Evolutionary conservation across 2,797 vertebrate genomes (phyloP).

Genomic region (Poeciliopsis turneri): DNA sequence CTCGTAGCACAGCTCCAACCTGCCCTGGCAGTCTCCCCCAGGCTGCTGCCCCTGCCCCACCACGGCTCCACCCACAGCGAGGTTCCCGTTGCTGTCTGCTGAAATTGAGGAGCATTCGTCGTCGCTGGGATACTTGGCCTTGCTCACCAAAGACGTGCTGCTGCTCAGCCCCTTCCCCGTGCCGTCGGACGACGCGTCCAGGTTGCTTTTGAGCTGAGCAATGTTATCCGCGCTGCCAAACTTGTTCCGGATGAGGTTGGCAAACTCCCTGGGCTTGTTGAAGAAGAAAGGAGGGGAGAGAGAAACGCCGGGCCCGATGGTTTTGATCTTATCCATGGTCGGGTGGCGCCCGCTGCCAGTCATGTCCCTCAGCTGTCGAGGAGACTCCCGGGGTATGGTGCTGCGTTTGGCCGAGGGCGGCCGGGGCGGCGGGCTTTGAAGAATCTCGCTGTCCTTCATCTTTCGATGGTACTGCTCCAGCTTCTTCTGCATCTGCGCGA

Average conservation of each 20-base stretch:
- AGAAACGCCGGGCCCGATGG: constrained; percentile 87
- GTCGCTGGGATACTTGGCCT: constrained; percentile 90
- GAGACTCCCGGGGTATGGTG: constrained; percentile 74
- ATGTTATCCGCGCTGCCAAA: constrained; percentile 99
- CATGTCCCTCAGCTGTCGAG: constrained; percentile 80
- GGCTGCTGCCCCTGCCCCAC: constrained; percentile 49
- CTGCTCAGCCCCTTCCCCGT: constrained; percentile 85
- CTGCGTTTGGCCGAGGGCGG: constrained; percentile 61
- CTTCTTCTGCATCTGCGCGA: constrained; percentile 94
- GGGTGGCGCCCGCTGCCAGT: constrained; percentile 83
- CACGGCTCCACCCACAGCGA: constrained; percentile 51
- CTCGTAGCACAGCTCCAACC: constrained; percentile 83
- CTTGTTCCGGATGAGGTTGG: constrained; percentile 94
- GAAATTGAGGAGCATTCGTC: constrained; percentile 95
- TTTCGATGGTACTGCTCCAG: constrained; percentile 93
- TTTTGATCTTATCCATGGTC: constrained; percentile 86
- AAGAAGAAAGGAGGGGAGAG: constrained; percentile 94
- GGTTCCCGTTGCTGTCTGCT: constrained; percentile 90
- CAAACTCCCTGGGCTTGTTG: constrained; percentile 92
- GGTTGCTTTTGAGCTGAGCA: constrained; percentile 86
- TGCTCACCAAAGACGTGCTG: constrained; percentile 89
- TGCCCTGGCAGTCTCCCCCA: constrained; percentile 71
- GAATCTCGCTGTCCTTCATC: constrained; percentile 88
- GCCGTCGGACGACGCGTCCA: constrained; percentile 85
- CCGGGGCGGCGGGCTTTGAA: constrained; percentile 63